Conservation (phyloP, 2,888 invertebrate genomes). For the Agonopterix arenella region DNA sequence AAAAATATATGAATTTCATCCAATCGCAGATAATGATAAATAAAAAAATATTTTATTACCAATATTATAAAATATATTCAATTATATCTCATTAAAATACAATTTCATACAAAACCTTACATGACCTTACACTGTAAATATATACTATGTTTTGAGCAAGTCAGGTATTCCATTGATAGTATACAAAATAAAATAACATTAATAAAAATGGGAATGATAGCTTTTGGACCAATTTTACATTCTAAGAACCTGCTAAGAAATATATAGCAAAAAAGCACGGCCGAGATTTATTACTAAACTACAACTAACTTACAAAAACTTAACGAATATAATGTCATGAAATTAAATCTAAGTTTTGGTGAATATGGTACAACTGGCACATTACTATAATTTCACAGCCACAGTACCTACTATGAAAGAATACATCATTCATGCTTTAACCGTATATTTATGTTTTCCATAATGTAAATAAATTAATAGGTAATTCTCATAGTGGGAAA, state of each 20-base stretch:
- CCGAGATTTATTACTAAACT: background rate
- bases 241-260: background rate
- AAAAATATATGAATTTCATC: no score
- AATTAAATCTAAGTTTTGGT: constrained; percentile 21
- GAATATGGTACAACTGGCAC: constrained; percentile 34
- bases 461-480: no score
- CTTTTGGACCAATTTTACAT: background rate
- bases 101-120: constrained; percentile 1
- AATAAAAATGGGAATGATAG: constrained; percentile 9
- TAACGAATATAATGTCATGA: background rate
- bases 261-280: background rate
- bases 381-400: constrained; percentile 45
- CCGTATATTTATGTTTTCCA: no score
- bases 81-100: background rate
- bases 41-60: background rate
- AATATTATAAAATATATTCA: background rate
- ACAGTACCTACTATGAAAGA: constrained; percentile 17
- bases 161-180: constrained; percentile 13
- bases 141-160: constrained; percentile 15
- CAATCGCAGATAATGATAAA: no score
- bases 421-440: no score
- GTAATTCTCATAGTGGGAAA: no score
- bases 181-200: background rate
- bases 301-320: background rate
- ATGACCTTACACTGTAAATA: constrained; percentile 3